Evolutionary conservation across 2,113 vertebrate genomes (phyloP), one percentile per base, ranked within the genome.

Genomic region (Plotosus lineatus): DNA sequence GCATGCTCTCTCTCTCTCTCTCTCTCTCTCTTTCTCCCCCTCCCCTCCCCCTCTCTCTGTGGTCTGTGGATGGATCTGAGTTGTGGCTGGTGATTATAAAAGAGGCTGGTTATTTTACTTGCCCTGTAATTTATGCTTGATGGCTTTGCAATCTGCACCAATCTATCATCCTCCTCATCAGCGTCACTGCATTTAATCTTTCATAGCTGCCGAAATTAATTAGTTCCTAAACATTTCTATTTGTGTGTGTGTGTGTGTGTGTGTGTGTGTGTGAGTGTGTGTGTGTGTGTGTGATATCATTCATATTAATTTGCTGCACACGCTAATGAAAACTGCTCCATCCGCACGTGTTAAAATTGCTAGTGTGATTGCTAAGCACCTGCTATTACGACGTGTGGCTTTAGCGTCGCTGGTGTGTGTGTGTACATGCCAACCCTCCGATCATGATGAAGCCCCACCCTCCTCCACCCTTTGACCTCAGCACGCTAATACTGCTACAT

Each of bases 81-180:
- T 74, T 38, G 72, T 53, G 72, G 19, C 72, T 53, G 48, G 48
- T 53, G 48, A 53, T 76, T 75, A 92, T 90, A 87, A 87, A 85
- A 48, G 44, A 26, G 78, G 21, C 76, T 83, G 88, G 90, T 92
- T 92, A 91, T 92, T 92, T 91, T 88, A 92, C 88, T 89, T 89
- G 88, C 90, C 87, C 84, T 77, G 89, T 92, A 92, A 93, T 93
- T 93, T 92, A 93, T 93, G 91, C 91, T 87, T 90, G 92, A 93
- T 93, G 92, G 88, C 90, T 81, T 86, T 26, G 90, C 91, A 90
- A 90, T 93, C 89, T 87, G 78, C 83, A 83, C 89, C 88, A 80
- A 92, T 93, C 91, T 87, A 91, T 94, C 91, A 92, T 91, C 85
- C 88, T 85, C 88, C 88, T 91, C 89, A 90, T 91, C 90, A 90